Evolutionary conservation across 2,888 invertebrate species (phyloP).

Genomic region (Idaea biselata): DNA sequence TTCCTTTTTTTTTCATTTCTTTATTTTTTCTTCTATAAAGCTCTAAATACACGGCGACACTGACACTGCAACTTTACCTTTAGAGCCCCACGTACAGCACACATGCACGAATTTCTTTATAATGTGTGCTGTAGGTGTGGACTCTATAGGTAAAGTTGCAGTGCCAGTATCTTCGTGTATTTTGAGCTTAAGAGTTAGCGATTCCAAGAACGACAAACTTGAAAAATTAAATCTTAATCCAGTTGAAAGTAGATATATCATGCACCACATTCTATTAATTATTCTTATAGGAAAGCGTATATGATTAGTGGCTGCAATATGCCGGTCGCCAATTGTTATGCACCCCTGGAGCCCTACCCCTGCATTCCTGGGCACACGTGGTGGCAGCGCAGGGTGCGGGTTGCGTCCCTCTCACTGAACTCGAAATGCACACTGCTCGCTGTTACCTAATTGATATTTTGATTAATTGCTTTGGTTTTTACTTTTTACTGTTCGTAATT

Average conservation of each 20-base stretch:
- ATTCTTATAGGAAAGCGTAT: not conserved
- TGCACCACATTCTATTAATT: slow-evolving; percentile 8
- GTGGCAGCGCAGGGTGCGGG: slow-evolving; percentile 27
- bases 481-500: slow-evolving; percentile 9
- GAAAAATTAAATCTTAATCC: not conserved
- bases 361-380: slow-evolving; percentile 70
- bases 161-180: too few relatives aligned
- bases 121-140: too few relatives aligned
- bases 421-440: slow-evolving; percentile 17
- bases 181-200: too few relatives aligned
- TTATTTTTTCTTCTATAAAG: too few relatives aligned
- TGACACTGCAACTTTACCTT: too few relatives aligned
- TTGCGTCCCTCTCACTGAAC: not conserved
- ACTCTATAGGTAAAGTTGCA: too few relatives aligned
- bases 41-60: too few relatives aligned
- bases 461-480: slow-evolving; percentile 21
- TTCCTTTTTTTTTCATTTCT: too few relatives aligned
- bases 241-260: slow-evolving; percentile 27
- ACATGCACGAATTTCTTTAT: too few relatives aligned
- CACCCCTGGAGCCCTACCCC: slow-evolving; percentile 39
- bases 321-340: slow-evolving; percentile 44
- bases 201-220: slow-evolving; percentile 5
- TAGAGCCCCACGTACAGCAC: too few relatives aligned
- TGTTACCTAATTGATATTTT: slow-evolving; percentile 27
- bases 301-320: slow-evolving; percentile 33